phyloP scores from a whole-genome alignment of 2,113 vertebrate genomes.

The Cromileptes altivelis region DNA sequence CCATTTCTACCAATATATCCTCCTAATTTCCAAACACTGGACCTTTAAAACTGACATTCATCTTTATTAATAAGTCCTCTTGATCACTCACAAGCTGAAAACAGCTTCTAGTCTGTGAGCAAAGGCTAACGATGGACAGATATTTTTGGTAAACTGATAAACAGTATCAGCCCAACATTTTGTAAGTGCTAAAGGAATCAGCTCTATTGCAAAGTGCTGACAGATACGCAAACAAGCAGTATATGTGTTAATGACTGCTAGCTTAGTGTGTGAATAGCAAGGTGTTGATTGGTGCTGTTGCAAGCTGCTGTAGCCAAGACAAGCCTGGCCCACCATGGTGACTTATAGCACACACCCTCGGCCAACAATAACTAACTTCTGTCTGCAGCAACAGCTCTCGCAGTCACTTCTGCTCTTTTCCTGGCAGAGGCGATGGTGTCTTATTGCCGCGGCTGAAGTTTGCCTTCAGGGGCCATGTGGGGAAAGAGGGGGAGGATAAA shows the following conservation, averaged over 20 bases:
- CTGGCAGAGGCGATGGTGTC: conserved; percentile 69
- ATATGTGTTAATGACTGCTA: conserved; percentile 77
- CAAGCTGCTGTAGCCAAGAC: conserved; percentile 62
- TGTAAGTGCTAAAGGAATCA: conserved; percentile 48
- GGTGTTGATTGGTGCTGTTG: conserved; percentile 80
- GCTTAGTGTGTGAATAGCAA: conserved; percentile 71
- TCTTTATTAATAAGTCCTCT: background rate
- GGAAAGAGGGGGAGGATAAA: conserved; percentile 57
- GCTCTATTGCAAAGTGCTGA: conserved; percentile 77
- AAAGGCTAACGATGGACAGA: background rate
- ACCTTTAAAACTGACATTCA: background rate
- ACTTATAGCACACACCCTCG: conserved; percentile 54
- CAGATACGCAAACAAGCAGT: conserved; percentile 75
- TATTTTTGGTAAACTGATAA: conserved; percentile 42
- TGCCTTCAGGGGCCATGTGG: conserved; percentile 61
- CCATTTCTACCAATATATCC: no score
- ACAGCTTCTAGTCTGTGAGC: background rate
- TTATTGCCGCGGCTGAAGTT: conserved; percentile 45
- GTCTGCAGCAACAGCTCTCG: conserved; percentile 56
- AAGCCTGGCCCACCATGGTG: conserved; percentile 46
- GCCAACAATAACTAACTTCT: conserved; percentile 73
- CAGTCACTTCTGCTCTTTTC: conserved; percentile 57
- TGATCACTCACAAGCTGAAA: background rate
- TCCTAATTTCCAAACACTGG: no score
- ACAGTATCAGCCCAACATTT: conserved; percentile 24